Conservation (phyloP, 2,113 vertebrate genomes). For the Epinephelus cyanopodus region DNA sequence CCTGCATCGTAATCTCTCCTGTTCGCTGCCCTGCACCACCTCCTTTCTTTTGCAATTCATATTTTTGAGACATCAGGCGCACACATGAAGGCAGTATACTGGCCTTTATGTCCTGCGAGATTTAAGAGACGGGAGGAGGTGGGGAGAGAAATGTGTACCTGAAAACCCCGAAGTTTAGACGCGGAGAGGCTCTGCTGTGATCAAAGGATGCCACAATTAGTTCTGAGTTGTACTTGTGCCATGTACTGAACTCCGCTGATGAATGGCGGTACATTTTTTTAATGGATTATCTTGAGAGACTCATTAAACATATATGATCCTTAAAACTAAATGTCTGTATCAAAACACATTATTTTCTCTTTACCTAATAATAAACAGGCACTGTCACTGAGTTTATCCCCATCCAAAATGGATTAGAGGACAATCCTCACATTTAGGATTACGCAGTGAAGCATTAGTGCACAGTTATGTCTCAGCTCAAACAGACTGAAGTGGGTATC, state of each 20-base stretch:
- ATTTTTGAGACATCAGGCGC: slow-evolving; percentile 39
- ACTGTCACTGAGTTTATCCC: not conserved
- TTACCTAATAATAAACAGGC: slow-evolving; percentile 34
- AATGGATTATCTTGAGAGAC: slow-evolving; percentile 43
- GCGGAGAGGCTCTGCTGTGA: slow-evolving; percentile 40
- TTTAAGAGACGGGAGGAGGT: slow-evolving; percentile 35
- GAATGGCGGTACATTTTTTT: slow-evolving; percentile 38
- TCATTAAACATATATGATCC: slow-evolving; percentile 51
- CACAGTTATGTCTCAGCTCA: slow-evolving; percentile 29
- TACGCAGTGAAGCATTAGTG: slow-evolving; percentile 33
- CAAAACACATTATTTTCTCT: slow-evolving; percentile 33
- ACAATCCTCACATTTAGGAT: slow-evolving; percentile 20
- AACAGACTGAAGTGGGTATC: slow-evolving; percentile 37
- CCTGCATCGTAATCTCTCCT: slow-evolving; percentile 52
- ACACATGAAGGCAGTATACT: slow-evolving; percentile 34
- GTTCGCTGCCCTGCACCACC: slow-evolving; percentile 38
- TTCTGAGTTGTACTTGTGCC: slow-evolving; percentile 42
- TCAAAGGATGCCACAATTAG: slow-evolving; percentile 67
- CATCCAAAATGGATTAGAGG: slow-evolving; percentile 45
- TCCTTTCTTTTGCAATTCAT: slow-evolving; percentile 52
- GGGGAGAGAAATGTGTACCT: slow-evolving; percentile 35
- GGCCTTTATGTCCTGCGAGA: slow-evolving; percentile 57
- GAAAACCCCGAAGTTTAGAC: slow-evolving; percentile 52
- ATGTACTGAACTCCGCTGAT: slow-evolving; percentile 39
- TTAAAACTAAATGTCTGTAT: slow-evolving; percentile 50